Evolutionary conservation across 2,113 vertebrate species (phyloP), one percentile per base, ranked within the genome.

Genomic region (Syrmaticus mikado): DNA sequence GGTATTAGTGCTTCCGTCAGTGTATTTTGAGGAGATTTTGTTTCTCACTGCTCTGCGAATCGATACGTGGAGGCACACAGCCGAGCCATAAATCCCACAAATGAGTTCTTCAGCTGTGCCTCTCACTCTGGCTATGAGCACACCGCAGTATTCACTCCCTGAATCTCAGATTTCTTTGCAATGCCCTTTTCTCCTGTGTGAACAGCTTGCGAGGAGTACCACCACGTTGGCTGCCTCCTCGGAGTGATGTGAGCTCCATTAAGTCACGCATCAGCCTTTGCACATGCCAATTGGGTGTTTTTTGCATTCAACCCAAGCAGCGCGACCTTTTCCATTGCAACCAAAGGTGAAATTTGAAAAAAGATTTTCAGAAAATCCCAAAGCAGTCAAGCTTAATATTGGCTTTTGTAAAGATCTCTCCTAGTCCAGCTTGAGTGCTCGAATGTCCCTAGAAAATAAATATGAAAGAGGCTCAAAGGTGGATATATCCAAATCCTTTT

Each of bases 281-380:
- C 58, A 40, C 74, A 65, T 60, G 82, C 76, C 94, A 87, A 91
- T 92, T 92, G 94, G 87, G 13, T 94, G 93, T 78, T 96, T 94
- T 96, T 92, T 94, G 73, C 65, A 19, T 92, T 90, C 92, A 68
- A 82, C 53, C 45, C 78, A 22, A 92, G 92, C 58, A 84, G 46
- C 2, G 6, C 75, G 91, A 86, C 91, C 94, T 97, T 97, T 94
- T 60, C 62, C 76, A 22, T 58, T 32, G 43, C 82, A 83, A 52
- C 90, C 94, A 92, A 87, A 95, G 91, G 94, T 95, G 91, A 96
- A 96, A 88, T 94, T 90, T 92, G 89, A 96, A 92, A 87, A 71
- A 80, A 91, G 94, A 74, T 96, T 96, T 94, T 78, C 72, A 57
- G 85, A 91, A 94, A 96, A 97, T 95, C 93, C 93, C 81, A 80